Conservation (phyloP, 2,888 invertebrate species). For the Eupelmus urozonus region DNA sequence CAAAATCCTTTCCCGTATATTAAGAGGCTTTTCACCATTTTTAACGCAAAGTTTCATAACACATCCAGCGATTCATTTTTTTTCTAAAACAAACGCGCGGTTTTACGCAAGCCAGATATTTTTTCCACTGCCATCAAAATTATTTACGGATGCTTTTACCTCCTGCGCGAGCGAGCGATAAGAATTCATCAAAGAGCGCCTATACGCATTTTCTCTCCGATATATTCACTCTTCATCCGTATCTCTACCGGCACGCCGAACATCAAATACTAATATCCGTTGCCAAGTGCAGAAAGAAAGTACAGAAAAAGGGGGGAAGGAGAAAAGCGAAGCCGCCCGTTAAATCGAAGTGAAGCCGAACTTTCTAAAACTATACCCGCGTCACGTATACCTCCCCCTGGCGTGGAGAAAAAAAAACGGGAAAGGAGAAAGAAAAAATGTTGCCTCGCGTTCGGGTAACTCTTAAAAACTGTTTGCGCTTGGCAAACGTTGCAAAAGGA, state of each 20-base stretch:
- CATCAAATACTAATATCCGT: slow-evolving; percentile 46
- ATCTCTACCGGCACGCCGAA: no score
- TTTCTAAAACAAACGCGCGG: no score
- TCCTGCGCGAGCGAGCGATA: neutral
- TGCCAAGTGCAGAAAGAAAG: slow-evolving; percentile 22
- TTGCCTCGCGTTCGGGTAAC: slow-evolving; percentile 24
- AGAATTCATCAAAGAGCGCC: slow-evolving; percentile 8
- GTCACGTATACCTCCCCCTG: slow-evolving; percentile 21
- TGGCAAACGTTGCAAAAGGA: slow-evolving; percentile 9
- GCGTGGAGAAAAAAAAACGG: neutral
- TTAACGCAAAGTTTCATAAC: no score
- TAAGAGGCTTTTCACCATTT: no score
- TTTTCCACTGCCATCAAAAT: slow-evolving; percentile 10
- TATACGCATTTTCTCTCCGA: slow-evolving; percentile 3
- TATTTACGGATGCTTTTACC: neutral
- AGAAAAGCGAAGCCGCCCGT: neutral
- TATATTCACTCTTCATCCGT: no score
- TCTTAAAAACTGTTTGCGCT: slow-evolving; percentile 51
- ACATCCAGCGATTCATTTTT: no score
- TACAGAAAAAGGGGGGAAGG: neutral
- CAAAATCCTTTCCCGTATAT: no score
- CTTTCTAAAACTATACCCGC: slow-evolving; percentile 43
- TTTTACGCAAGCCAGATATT: slow-evolving; percentile 13
- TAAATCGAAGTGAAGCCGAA: slow-evolving; percentile 37
- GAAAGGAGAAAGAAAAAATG: slow-evolving; percentile 7